Evolutionary conservation across 2,797 vertebrate species (phyloP).

Genomic region (Chromobotia macracanthus): DNA sequence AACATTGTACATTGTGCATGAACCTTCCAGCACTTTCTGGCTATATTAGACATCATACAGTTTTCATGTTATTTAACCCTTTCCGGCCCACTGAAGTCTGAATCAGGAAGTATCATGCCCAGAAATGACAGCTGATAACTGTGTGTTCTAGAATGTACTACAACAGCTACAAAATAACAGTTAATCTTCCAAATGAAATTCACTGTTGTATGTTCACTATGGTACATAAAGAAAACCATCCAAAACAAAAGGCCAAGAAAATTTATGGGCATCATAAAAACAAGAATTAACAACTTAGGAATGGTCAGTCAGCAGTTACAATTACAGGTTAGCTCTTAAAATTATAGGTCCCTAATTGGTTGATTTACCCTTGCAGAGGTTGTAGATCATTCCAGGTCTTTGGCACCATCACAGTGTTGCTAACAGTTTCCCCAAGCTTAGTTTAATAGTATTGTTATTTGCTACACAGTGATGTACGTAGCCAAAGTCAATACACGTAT

Average conservation of each 20-base stretch:
- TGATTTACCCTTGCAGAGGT: neutral
- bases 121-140: neutral
- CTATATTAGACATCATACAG: neutral
- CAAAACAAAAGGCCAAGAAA: neutral
- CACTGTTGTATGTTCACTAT: neutral
- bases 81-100: neutral
- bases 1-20: neutral
- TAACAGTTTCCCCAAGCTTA: constrained; percentile 5
- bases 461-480: neutral
- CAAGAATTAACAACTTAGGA: neutral
- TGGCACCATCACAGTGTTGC: neutral
- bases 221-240: neutral
- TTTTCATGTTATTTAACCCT: neutral
- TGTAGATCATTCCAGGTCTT: constrained; percentile 9
- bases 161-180: neutral
- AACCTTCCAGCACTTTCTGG: neutral
- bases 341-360: neutral
- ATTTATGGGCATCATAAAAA: neutral
- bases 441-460: constrained; percentile 3
- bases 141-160: neutral
- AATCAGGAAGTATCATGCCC: neutral
- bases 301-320: neutral
- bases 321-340: constrained; percentile 5
- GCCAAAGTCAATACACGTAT: neutral
- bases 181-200: neutral